These are phyloP conservation scores for Sminthurides bifidus DNA, from an alignment of 1,140 invertebrate genomes.

Conservation along the genomic window DNA sequence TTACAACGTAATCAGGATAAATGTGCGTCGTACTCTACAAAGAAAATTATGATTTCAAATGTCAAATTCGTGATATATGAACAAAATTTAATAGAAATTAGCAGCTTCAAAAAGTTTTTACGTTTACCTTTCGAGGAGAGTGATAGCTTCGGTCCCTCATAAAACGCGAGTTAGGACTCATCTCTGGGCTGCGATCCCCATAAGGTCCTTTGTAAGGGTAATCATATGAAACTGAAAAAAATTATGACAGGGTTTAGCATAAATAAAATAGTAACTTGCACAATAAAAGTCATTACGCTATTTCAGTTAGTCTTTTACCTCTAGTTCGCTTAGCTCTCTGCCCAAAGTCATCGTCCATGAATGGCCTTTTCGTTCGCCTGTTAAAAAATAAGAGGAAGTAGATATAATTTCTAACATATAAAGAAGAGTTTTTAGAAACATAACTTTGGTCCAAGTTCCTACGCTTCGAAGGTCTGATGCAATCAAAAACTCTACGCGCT, in stretches of 20 bases:
- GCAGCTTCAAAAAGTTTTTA: background rate
- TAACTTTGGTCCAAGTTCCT: too few species aligned
- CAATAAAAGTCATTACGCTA: too few species aligned
- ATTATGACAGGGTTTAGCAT: too few species aligned
- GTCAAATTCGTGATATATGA: too few species aligned
- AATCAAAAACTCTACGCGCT: too few species aligned
- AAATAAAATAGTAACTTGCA: too few species aligned
- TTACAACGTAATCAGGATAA: slow-evolving; percentile 36
- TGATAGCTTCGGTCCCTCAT: slow-evolving; percentile 7
- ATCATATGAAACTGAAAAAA: slow-evolving; percentile 15
- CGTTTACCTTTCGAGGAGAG: background rate
- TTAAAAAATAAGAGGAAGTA: slow-evolving; percentile 2
- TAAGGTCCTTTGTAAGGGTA: slow-evolving; percentile 20
- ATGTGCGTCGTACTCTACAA: slow-evolving; percentile 31
- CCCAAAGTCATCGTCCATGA: slow-evolving; percentile 18
- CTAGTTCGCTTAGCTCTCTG: slow-evolving; percentile 17
- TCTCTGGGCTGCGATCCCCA: slow-evolving; percentile 12
- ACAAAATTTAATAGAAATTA: background rate
- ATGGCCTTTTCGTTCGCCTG: slow-evolving; percentile 18
- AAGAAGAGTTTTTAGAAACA: too few species aligned
- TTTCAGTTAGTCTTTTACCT: slow-evolving; percentile 10
- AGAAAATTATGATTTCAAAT: slow-evolving; percentile 2
- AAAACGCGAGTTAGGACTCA: slow-evolving; percentile 11
- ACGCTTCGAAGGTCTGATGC: too few species aligned
- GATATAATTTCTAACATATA: too few species aligned